Percentiles rank a stretch among this genome's conserved stretches.
These are phyloP conservation scores for Poecilia latipinna DNA, from an alignment of 2,113 vertebrate species.

Conservation along the genomic window DNA sequence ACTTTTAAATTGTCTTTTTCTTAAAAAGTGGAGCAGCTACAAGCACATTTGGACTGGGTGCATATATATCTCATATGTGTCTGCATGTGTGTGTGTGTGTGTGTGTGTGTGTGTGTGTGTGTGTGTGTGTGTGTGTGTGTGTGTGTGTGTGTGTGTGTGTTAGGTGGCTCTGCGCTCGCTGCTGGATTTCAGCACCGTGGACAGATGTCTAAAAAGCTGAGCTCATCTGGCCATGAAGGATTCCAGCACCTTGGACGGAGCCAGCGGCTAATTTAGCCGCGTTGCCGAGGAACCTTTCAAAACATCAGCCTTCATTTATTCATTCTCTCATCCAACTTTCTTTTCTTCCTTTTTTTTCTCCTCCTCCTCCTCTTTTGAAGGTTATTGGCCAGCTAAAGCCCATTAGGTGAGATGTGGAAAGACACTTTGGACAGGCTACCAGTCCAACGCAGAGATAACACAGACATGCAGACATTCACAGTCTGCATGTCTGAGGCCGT, in stretches of 20 bases:
- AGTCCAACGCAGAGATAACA: constrained; percentile 25
- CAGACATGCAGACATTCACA: constrained; percentile 11
- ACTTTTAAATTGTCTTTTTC: not conserved
- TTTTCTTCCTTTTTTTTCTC: not conserved
- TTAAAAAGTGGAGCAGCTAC: not conserved
- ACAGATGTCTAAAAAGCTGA: constrained; percentile 48
- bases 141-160: constrained; percentile 18
- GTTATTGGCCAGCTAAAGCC: constrained; percentile 23
- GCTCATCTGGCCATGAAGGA: constrained; percentile 42
- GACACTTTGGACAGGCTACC: constrained; percentile 57
- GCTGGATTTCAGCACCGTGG: constrained; percentile 43
- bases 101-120: constrained; percentile 5
- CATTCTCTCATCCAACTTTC: constrained; percentile 9
- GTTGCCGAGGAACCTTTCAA: constrained; percentile 30
- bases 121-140: not conserved
- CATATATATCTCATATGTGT: constrained; percentile 7
- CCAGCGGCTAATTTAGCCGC: constrained; percentile 16
- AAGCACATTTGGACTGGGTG: constrained; percentile 7
- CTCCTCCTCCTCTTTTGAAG: not conserved
- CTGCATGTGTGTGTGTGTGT: too few species aligned
- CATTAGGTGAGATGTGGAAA: constrained; percentile 33
- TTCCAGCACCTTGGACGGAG: constrained; percentile 61
- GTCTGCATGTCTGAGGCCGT: constrained; percentile 24
- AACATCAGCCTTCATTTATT: constrained; percentile 46
- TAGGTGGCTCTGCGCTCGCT: constrained; percentile 9